Percentiles rank a stretch among this genome's conserved stretches.
Evolutionary conservation across 1,140 invertebrate species (phyloP).

Genomic region (Elymnias hypermnestra): DNA sequence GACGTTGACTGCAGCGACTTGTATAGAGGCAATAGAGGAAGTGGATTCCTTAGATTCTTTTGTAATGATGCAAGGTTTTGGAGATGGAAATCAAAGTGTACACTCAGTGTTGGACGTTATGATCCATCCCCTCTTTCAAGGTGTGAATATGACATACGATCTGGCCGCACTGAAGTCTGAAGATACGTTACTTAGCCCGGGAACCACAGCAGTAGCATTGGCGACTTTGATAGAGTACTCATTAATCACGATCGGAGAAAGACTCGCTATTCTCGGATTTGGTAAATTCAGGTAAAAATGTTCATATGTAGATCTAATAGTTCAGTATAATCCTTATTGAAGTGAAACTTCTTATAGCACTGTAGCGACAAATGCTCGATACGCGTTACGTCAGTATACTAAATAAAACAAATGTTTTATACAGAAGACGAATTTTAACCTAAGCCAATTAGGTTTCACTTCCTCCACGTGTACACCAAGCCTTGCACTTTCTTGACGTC

Average conservation of each 20-base stretch:
- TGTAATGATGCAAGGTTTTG: slow-evolving; percentile 41
- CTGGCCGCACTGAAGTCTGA: slow-evolving; percentile 38
- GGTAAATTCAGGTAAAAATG: slow-evolving; percentile 47
- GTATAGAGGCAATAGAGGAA: slow-evolving; percentile 52
- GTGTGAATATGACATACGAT: slow-evolving; percentile 40
- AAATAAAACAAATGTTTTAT: no score
- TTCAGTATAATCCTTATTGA: no score
- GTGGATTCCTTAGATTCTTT: slow-evolving; percentile 46
- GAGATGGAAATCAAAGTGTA: slow-evolving; percentile 6
- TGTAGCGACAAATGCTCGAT: no score
- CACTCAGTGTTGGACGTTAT: slow-evolving; percentile 37
- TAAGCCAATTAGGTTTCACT: no score
- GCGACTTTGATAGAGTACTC: slow-evolving; percentile 37
- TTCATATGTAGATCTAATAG: no score
- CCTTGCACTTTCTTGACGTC: no score
- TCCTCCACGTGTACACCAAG: no score
- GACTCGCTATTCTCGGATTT: slow-evolving; percentile 39
- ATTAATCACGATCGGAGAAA: slow-evolving; percentile 39
- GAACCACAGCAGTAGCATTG: slow-evolving; percentile 13
- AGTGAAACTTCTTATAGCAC: no score
- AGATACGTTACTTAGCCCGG: slow-evolving; percentile 11
- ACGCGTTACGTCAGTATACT: no score
- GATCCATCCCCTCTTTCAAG: slow-evolving; percentile 45
- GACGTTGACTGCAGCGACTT: slow-evolving; percentile 58
- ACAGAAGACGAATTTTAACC: no score